phyloP scores from a whole-genome alignment of 2,113 vertebrate genomes.

The Sinocyclocheilus rhinocerous region DNA sequence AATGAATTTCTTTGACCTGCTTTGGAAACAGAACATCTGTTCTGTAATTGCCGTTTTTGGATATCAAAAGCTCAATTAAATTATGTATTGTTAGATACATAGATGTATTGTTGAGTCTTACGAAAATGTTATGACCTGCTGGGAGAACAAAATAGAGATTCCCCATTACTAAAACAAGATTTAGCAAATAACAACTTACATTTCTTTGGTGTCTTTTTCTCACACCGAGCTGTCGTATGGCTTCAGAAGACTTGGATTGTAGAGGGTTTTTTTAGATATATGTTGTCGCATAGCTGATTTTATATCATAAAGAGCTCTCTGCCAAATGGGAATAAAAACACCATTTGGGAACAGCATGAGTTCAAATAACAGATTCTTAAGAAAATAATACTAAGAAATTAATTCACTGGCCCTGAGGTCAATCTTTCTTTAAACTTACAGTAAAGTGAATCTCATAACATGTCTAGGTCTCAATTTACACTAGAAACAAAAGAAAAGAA shows the following conservation, averaged over 20 bases:
- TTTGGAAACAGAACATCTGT: background rate
- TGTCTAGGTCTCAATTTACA: background rate
- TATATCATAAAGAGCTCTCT: background rate
- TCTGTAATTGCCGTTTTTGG: background rate
- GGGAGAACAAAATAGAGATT: background rate
- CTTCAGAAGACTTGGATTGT: background rate
- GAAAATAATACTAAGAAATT: slow-evolving; percentile 11
- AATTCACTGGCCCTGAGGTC: background rate
- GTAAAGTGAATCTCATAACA: background rate
- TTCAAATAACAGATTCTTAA: background rate
- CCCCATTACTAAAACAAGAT: too few relatives aligned
- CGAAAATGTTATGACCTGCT: background rate
- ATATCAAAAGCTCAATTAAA: background rate
- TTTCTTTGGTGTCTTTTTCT: background rate
- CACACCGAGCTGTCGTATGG: background rate
- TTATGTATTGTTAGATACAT: too few relatives aligned
- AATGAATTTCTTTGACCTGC: background rate
- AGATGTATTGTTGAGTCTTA: background rate
- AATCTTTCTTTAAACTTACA: background rate
- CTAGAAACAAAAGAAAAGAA: background rate
- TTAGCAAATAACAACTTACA: background rate
- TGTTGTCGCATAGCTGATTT: background rate
- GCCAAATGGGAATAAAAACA: background rate
- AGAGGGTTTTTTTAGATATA: background rate
- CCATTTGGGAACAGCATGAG: background rate